Conservation (phyloP, 1,140 invertebrate genomes). For the Rhagoletis pomonella region DNA sequence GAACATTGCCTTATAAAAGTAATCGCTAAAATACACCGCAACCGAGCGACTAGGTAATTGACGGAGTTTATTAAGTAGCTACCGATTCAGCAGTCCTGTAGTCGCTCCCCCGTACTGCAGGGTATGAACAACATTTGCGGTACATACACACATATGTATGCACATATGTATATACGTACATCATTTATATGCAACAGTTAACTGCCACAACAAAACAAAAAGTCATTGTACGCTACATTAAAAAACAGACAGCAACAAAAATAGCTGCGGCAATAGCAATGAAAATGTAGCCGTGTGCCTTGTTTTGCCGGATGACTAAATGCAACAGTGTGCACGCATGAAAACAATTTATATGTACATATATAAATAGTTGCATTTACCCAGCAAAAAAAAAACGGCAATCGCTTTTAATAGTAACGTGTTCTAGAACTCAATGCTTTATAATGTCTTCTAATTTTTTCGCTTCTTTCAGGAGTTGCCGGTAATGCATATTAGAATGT, state of each 20-base stretch:
- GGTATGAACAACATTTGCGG: neutral
- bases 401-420: too few species aligned
- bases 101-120: too few species aligned
- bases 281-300: neutral
- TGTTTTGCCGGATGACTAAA: neutral
- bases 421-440: too few species aligned
- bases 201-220: conserved; percentile 38
- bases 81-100: too few species aligned
- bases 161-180: neutral
- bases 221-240: conserved; percentile 33
- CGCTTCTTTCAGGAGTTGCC: too few species aligned
- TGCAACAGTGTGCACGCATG: neutral
- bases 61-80: too few species aligned
- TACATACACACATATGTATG: neutral
- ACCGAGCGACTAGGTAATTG: too few species aligned
- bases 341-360: neutral
- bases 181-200: conserved; percentile 21
- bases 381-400: too few species aligned
- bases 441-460: too few species aligned
- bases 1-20: too few species aligned
- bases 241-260: neutral
- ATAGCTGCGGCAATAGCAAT: neutral
- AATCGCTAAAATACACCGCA: too few species aligned
- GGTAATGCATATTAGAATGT: too few species aligned
- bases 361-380: neutral